Conservation (phyloP, 2,797 vertebrate genomes). For the Sylvilagus floridanus region DNA sequence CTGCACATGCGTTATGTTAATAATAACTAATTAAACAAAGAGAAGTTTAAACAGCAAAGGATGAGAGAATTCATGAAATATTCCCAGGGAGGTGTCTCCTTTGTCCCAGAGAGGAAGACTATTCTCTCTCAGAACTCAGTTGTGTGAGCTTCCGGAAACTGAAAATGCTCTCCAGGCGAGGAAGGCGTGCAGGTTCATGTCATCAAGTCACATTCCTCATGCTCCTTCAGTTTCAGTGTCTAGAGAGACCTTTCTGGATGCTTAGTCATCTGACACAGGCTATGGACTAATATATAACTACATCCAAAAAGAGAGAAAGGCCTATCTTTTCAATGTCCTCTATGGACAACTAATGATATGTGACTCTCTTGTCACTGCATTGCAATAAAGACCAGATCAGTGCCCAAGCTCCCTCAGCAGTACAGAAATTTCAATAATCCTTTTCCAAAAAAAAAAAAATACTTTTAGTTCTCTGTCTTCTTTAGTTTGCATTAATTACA, state of each 20-base stretch:
- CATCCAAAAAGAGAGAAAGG: constrained; percentile 18
- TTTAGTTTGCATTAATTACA: constrained; percentile 70
- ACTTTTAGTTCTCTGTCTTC: constrained; percentile 73
- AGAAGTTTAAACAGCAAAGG: neutral
- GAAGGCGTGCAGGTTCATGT: neutral
- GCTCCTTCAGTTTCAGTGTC: neutral
- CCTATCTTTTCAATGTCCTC: constrained; percentile 40
- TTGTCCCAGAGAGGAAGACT: neutral
- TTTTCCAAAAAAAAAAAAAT: constrained; percentile 58
- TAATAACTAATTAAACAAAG: constrained; percentile 18
- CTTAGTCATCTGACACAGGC: neutral
- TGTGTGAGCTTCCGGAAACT: constrained; percentile 16
- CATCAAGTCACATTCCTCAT: neutral
- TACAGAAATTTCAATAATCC: constrained; percentile 75
- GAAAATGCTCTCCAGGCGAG: neutral
- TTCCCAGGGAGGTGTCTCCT: neutral
- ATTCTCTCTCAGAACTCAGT: neutral
- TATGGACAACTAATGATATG: constrained; percentile 70
- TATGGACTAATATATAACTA: constrained; percentile 30
- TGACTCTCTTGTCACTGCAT: constrained; percentile 68
- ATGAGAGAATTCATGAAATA: neutral
- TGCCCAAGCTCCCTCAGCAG: constrained; percentile 57
- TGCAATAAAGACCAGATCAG: constrained; percentile 80
- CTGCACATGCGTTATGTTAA: neutral
- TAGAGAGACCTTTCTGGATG: neutral